These are phyloP conservation scores for Hemibagrus wyckioides DNA, from an alignment of 2,113 vertebrate species.

Conservation along the genomic window DNA sequence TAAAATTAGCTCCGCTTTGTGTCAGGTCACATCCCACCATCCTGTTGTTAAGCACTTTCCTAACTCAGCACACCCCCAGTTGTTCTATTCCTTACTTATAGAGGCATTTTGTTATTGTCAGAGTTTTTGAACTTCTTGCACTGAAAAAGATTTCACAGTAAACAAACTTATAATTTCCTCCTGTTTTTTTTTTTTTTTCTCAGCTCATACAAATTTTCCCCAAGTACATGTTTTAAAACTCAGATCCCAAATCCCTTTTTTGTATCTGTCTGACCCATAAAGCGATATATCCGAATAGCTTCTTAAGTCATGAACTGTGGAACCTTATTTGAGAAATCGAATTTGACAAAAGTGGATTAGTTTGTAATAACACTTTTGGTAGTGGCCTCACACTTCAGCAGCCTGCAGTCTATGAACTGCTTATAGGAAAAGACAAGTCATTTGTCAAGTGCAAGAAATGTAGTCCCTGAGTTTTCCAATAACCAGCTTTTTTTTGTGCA, in stretches of 20 bases:
- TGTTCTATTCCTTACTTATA: no score
- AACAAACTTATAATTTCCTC: no score
- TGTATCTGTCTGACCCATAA: not conserved
- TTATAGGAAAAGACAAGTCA: slow-evolving; percentile 22
- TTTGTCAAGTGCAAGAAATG: slow-evolving; percentile 2
- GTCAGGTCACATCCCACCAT: not conserved
- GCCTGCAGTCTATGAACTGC: not conserved
- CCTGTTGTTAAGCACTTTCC: no score
- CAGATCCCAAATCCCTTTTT: not conserved
- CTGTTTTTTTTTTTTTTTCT: not conserved
- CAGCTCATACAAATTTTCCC: not conserved
- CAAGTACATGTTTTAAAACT: not conserved
- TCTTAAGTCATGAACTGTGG: not conserved
- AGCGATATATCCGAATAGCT: not conserved
- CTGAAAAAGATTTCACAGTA: not conserved
- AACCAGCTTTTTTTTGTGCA: not conserved
- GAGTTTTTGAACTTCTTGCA: not conserved
- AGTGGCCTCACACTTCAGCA: slow-evolving; percentile 1
- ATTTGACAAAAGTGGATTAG: slow-evolving; percentile 18
- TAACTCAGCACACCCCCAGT: no score
- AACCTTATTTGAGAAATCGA: not conserved
- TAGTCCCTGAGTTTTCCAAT: not conserved
- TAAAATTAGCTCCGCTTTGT: no score
- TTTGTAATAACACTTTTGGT: slow-evolving; percentile 12
- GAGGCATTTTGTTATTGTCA: no score